Base-by-base conservation (phyloP, 2,888 invertebrate species). In the Lymantria dispar region DNA sequence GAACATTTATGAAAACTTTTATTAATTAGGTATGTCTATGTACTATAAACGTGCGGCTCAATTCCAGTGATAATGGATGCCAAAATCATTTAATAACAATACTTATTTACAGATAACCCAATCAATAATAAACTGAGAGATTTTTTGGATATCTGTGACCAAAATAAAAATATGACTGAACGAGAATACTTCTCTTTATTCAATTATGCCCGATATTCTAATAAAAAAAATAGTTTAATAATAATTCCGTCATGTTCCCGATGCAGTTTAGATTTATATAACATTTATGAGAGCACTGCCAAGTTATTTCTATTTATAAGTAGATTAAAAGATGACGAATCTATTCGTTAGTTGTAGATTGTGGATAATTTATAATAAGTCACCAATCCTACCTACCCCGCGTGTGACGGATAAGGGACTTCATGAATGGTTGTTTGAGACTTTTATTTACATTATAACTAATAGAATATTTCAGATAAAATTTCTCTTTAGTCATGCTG, bases 241-340 rank as follows among this genome's bases (percentile, higher is more conserved):
- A 52, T 31, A 54, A 58, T 41, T 65, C 68, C 61, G 58, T 58
- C 64, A 58, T 61, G 45, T 59, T 52, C 53, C 44, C 43, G 47
- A 51, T 40, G 64, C 51, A 64, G 54, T 51, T 47, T 68, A 72
- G 71, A 67, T 64, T 69, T 69, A 71, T 67, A 68, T 72, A 69
- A 81, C 77, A 76, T 74, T 82, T 79, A 74, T 81, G 74, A 79
- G 78, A 86, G 83, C 89, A 89, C 89, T 89, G 89, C 89, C 89
- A 88, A 82, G 74, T 77, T 75, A 78, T 72, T 78, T 60, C 74
- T 78, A 75, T 68, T 72, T 74, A 50, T 68, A 79, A 74, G 72
- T 80, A 75, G 71, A 72, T 48, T 68, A 73, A 70, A 68, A 62
- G 51, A 68, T 74, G 62, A 67, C 58, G 72, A 70, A 62, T 75